Conservation (phyloP, 2,113 vertebrate genomes). For the Ammodramus savannarum region DNA sequence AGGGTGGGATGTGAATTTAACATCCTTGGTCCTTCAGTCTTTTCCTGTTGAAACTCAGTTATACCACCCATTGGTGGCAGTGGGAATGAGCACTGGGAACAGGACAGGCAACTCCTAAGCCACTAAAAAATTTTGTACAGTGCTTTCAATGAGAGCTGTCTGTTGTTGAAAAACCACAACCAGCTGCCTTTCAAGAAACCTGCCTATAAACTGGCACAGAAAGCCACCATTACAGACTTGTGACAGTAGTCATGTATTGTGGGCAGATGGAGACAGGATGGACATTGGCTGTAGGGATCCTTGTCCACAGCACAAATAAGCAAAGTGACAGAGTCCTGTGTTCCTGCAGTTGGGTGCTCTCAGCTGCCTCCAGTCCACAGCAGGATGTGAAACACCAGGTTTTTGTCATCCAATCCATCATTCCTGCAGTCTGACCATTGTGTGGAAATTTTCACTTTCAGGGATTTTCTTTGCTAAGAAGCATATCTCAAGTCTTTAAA, state of each 20-base stretch:
- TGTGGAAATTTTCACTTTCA: background rate
- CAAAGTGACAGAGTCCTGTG: background rate
- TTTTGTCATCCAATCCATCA: background rate
- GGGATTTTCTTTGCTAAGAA: background rate
- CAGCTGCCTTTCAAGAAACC: background rate
- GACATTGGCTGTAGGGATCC: background rate
- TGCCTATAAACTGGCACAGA: background rate
- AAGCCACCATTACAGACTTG: background rate
- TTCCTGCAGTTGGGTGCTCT: background rate
- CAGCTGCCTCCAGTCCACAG: background rate
- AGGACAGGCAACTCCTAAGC: background rate
- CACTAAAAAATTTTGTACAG: background rate
- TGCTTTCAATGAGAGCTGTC: background rate
- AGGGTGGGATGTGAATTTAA: background rate
- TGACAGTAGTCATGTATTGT: background rate
- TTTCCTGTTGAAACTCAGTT: background rate
- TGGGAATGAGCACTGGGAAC: accelerated
- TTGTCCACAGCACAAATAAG: background rate
- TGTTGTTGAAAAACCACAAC: background rate
- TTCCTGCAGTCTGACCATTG: background rate
- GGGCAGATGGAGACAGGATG: background rate
- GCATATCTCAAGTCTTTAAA: background rate
- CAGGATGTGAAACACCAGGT: background rate
- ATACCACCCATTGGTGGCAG: accelerated
- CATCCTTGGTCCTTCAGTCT: background rate